These are phyloP conservation scores for Cossypha niveicapilla DNA, from an alignment of 2,797 vertebrate species.

Conservation along the genomic window DNA sequence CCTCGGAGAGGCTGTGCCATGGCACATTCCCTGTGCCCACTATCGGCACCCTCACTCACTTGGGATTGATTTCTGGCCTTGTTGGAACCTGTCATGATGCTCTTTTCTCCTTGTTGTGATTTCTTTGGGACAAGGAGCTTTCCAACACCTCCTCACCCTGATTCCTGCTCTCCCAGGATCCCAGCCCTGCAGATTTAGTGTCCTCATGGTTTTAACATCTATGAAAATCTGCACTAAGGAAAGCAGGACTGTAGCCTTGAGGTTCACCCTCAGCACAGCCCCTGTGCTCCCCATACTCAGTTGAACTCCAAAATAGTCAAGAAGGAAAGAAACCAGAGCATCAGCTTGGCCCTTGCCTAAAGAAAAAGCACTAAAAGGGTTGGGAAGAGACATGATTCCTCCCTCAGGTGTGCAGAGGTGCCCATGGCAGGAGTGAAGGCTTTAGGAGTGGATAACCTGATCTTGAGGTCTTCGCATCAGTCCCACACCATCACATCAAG, in stretches of 20 bases:
- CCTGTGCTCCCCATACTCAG: background rate
- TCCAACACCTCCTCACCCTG: accelerated
- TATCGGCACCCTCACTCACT: background rate
- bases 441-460: background rate
- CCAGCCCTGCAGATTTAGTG: background rate
- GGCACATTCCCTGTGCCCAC: background rate
- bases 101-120: background rate
- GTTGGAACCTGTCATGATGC: background rate
- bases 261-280: accelerated
- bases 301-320: background rate
- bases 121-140: background rate
- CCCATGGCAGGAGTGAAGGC: background rate
- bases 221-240: background rate
- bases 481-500: background rate
- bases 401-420: background rate
- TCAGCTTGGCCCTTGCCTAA: accelerated
- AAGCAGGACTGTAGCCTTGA: background rate
- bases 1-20: background rate
- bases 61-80: background rate
- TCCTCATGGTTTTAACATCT: background rate
- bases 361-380: accelerated
- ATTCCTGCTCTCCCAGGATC: accelerated
- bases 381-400: background rate
- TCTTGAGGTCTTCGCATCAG: background rate
- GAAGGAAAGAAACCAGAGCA: background rate